Percentiles rank a stretch among this genome's conserved stretches.
phyloP scores from a whole-genome alignment of 2,888 invertebrate species.

The Cantharis rustica region DNA sequence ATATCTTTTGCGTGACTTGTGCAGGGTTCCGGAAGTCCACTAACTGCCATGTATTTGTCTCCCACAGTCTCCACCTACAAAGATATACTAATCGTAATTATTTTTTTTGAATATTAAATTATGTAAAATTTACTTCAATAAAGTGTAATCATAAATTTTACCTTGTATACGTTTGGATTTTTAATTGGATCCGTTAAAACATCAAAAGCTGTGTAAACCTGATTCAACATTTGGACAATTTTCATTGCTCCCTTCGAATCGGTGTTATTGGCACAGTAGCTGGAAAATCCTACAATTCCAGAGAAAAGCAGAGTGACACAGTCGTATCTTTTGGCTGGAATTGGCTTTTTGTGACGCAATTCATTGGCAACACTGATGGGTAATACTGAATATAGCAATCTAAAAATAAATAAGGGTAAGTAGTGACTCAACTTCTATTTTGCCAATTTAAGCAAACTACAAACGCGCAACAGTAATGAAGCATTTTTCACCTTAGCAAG shows the following conservation, averaged over 20 bases:
- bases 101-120: too few species aligned
- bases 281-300: conserved; percentile 89
- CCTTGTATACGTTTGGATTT: conserved; percentile 95
- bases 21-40: conserved; percentile 91
- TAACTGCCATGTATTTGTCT: conserved; percentile 98
- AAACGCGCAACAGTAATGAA: too few species aligned
- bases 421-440: too few species aligned
- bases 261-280: conserved; percentile 88
- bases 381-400: conserved; percentile 90
- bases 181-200: conserved; percentile 89
- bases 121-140: background rate
- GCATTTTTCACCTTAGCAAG: too few species aligned
- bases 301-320: conserved; percentile 92
- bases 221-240: conserved; percentile 92
- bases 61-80: conserved; percentile 94
- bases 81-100: too few species aligned
- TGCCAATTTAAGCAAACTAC: too few species aligned
- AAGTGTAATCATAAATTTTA: conserved; percentile 48
- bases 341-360: conserved; percentile 87
- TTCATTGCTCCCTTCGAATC: conserved; percentile 95
- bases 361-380: conserved; percentile 96
- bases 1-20: conserved; percentile 90
- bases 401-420: conserved; percentile 52
- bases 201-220: conserved; percentile 92
- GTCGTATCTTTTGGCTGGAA: conserved; percentile 86